These are phyloP conservation scores for Drosophila nigromelanica DNA, from an alignment of 1,140 invertebrate species.

Conservation along the genomic window DNA sequence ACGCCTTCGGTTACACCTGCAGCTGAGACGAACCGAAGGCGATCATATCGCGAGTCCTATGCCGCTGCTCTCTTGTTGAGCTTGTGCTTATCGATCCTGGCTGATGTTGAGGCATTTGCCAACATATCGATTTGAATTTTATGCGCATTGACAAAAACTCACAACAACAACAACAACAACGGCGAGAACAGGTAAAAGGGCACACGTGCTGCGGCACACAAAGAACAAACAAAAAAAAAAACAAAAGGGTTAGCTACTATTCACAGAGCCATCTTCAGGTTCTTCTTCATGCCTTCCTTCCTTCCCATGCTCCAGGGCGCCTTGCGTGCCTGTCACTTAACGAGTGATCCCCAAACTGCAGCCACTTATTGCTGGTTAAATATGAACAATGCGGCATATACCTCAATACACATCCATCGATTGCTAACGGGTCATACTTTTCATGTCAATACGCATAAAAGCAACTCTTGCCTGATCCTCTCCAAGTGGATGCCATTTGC, in stretches of 20 bases:
- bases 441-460: constrained; percentile 75
- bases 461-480: constrained; percentile 48
- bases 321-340: constrained; percentile 79
- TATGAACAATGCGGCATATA: constrained; percentile 58
- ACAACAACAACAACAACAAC: constrained; percentile 6
- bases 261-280: constrained; percentile 8
- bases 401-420: constrained; percentile 33
- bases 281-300: constrained; percentile 1
- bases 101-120: constrained; percentile 64
- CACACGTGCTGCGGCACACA: constrained; percentile 53
- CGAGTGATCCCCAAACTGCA: constrained; percentile 35
- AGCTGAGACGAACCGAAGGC: constrained; percentile 22
- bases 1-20: constrained; percentile 82
- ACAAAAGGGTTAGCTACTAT: constrained; percentile 26
- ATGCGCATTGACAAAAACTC: constrained; percentile 55
- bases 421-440: constrained; percentile 62
- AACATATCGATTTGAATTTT: constrained; percentile 75
- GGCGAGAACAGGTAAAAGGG: constrained; percentile 6
- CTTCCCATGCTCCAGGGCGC: constrained; percentile 48
- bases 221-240: too few relatives aligned
- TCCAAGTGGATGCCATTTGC: too few relatives aligned
- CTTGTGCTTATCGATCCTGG: constrained; percentile 55
- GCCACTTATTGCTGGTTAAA: constrained; percentile 53
- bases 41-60: constrained; percentile 32
- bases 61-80: constrained; percentile 40